A percentile compares a stretch with the other conserved stretches of the same genome.
These are phyloP conservation scores for Erinaceus europaeus DNA, from an alignment of 2,113 vertebrate genomes.

Conservation along the genomic window DNA sequence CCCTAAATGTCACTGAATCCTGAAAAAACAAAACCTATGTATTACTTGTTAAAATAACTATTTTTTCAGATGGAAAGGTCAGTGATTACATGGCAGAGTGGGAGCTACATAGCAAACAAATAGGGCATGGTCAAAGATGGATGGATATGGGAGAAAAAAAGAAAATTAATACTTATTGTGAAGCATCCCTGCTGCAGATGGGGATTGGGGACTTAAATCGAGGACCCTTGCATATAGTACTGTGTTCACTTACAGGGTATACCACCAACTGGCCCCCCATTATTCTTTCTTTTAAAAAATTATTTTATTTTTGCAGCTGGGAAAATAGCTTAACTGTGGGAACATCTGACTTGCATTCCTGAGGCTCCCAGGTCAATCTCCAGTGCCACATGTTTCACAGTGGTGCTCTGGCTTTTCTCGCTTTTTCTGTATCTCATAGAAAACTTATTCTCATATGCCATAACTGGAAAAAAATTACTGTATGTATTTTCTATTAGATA, in stretches of 20 bases:
- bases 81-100: not conserved
- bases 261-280: not conserved
- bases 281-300: not conserved
- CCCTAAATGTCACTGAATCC: conserved; percentile 67
- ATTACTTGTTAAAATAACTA: conserved; percentile 14
- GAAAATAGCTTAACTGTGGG: no score
- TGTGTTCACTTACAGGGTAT: no score
- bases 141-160: not conserved
- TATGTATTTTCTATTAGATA: no score
- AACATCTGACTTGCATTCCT: no score
- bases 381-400: no score
- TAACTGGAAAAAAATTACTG: no score
- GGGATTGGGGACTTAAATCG: not conserved
- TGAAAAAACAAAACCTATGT: conserved; percentile 29
- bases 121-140: not conserved
- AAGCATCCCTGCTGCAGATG: no score
- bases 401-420: no score
- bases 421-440: no score
- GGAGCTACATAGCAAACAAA: not conserved
- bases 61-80: not conserved
- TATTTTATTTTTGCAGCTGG: no score
- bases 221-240: not conserved
- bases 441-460: no score
- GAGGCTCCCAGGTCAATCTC: no score
- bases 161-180: not conserved